phyloP scores from a whole-genome alignment of 1,140 invertebrate species.

The Bicyclus anynana region DNA sequence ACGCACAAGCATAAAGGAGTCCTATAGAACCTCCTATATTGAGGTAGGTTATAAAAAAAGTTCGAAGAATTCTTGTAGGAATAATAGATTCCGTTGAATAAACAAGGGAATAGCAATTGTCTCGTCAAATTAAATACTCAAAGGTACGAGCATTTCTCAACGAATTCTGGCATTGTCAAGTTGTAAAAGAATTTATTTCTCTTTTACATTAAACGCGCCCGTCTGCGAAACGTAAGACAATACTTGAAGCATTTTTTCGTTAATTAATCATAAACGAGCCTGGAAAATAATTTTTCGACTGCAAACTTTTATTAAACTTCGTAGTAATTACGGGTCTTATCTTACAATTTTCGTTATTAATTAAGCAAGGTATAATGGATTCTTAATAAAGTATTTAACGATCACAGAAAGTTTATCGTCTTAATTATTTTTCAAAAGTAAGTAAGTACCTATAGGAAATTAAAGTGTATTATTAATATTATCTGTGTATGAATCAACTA shows the following conservation, averaged over 20 bases:
- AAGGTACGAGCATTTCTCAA: background rate
- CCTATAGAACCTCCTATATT: too few relatives aligned
- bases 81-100: too few relatives aligned
- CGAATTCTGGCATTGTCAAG: background rate
- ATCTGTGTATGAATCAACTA: too few relatives aligned
- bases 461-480: too few relatives aligned
- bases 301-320: background rate
- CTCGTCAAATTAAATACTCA: background rate
- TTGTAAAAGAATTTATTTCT: background rate
- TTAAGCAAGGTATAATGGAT: too few relatives aligned
- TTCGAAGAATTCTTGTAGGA: too few relatives aligned
- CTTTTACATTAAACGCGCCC: background rate
- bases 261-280: constrained; percentile 1
- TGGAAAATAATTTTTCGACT: background rate
- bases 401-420: too few relatives aligned
- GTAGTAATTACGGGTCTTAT: background rate
- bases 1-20: too few relatives aligned
- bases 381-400: too few relatives aligned
- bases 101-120: background rate
- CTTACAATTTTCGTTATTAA: background rate
- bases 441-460: too few relatives aligned
- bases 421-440: too few relatives aligned
- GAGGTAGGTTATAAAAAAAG: too few relatives aligned
- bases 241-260: background rate
- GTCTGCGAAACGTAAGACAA: background rate